Evolutionary conservation across 92 coral and sea anemone genomes (phyloP), one percentile per base, ranked within the genome.

Genomic region (Heliopora coerulea): DNA sequence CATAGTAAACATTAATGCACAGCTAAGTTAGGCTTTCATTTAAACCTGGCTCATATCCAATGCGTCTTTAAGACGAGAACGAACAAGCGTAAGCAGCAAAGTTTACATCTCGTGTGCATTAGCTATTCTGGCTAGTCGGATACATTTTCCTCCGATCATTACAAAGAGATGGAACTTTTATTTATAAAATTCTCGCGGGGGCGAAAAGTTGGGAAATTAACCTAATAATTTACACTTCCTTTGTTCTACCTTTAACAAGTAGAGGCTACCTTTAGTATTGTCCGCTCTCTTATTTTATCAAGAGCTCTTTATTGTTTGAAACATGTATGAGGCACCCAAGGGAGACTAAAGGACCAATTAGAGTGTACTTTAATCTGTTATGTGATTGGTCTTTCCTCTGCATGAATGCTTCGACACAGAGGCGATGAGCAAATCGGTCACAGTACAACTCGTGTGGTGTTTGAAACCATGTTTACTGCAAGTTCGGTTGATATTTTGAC

Each of bases 331-430:
- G 61, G 58, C 58, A 56, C 61, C 61, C 61, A 70, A 33, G 63
- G 77, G 58, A 50, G 77, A 34, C 56, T 42, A 70, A 54, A 54
- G 49, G 77, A 70, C 77, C 77, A 70, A 70, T 70, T 70, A 70
- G 77, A 70, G 61, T 8, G 54, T 19, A n/a, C 44, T 44, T 50
- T 70, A 70, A 52, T 56, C 35, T 70, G 42, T 42, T 70, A 29
- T 24, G 54, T 70, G 28, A 49, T 58, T 54, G 56, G 62, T 21
- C 77, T 70, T 70, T 3, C 30, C 54, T 42, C 41, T 33, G 31
- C 49, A 37, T 37, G 11, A 50, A 56, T 58, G 35, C 24, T 70
- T 49, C 34, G 58, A 56, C 21, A 70, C 63, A 13, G 23, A 39
- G 7, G 35, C 77, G 58, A 58, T 70, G 39, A 58, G 48, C 54